A percentile compares a stretch with the other conserved stretches of the same genome.
phyloP scores from a whole-genome alignment of 2,888 invertebrate genomes.

The Dexiosoma caninum region DNA sequence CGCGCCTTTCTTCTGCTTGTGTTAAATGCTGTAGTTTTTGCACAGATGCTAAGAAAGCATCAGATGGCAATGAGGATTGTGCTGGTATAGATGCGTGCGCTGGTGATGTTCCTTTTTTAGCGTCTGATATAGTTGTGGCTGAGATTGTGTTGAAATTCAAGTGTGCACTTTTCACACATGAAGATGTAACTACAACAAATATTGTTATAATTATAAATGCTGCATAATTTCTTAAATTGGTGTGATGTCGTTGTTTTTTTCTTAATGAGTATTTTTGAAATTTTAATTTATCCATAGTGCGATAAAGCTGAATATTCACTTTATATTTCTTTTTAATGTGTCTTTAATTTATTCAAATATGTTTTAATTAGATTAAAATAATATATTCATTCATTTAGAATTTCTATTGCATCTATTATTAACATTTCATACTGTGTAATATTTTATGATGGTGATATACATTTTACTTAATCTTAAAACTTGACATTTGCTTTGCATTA shows the following conservation, averaged over 20 bases:
- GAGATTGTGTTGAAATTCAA: slow-evolving; percentile 65
- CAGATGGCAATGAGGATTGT: slow-evolving; percentile 60
- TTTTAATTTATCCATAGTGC: slow-evolving; percentile 58
- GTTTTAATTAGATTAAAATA: background rate
- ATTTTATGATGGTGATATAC: background rate
- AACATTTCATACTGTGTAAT: background rate
- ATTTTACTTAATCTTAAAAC: slow-evolving; percentile 20
- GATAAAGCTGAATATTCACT: background rate
- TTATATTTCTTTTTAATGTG: background rate
- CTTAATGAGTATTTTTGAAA: slow-evolving; percentile 62
- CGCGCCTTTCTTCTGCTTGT: background rate
- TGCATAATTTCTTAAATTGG: slow-evolving; percentile 70
- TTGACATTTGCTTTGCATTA: slow-evolving; percentile 19
- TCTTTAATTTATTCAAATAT: background rate
- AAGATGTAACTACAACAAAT: slow-evolving; percentile 72
- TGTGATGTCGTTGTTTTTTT: slow-evolving; percentile 39
- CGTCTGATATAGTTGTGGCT: slow-evolving; percentile 8
- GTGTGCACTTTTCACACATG: slow-evolving; percentile 72
- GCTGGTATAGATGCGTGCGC: slow-evolving; percentile 56
- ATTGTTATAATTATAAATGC: slow-evolving; percentile 69
- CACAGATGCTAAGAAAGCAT: slow-evolving; percentile 53
- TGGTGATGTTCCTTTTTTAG: slow-evolving; percentile 52
- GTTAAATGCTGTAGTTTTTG: slow-evolving; percentile 43
- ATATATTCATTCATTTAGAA: background rate
- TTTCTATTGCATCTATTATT: slow-evolving; percentile 5